These are phyloP conservation scores for Equus quagga DNA, from an alignment of 2,113 vertebrate genomes.

Conservation along the genomic window DNA sequence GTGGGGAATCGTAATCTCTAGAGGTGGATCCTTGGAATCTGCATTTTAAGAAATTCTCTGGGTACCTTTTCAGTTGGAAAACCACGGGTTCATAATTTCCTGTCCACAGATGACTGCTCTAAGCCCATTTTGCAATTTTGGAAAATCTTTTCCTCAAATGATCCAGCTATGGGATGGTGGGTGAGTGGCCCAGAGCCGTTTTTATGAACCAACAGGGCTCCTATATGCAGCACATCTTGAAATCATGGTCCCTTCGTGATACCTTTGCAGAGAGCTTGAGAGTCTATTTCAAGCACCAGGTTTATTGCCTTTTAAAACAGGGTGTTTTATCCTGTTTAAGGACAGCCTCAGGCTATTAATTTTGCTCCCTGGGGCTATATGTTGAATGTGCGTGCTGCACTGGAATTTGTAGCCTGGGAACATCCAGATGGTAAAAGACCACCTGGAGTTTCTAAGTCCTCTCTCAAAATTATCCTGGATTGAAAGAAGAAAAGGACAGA, in stretches of 20 bases:
- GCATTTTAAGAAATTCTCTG: neutral
- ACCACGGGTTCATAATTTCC: neutral
- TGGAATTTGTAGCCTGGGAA: conserved; percentile 25
- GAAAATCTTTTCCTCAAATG: neutral
- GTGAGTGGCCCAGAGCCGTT: neutral
- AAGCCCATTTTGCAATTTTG: neutral
- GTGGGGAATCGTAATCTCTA: neutral
- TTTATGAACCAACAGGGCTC: neutral
- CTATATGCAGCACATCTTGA: neutral
- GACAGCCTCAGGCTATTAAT: neutral
- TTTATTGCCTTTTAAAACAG: neutral
- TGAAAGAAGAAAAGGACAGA: neutral
- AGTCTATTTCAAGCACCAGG: neutral
- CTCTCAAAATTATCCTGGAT: neutral
- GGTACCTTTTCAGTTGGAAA: neutral
- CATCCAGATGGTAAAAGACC: neutral
- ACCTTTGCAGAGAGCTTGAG: neutral
- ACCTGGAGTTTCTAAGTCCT: neutral
- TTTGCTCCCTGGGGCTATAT: neutral
- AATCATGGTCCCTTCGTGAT: neutral
- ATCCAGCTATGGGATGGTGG: neutral
- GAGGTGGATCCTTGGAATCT: neutral
- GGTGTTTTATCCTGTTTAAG: neutral
- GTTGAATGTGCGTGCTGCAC: neutral
- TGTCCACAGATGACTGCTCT: neutral